Conservation (phyloP, 2,797 vertebrate genomes). For the Nasua narica region DNA sequence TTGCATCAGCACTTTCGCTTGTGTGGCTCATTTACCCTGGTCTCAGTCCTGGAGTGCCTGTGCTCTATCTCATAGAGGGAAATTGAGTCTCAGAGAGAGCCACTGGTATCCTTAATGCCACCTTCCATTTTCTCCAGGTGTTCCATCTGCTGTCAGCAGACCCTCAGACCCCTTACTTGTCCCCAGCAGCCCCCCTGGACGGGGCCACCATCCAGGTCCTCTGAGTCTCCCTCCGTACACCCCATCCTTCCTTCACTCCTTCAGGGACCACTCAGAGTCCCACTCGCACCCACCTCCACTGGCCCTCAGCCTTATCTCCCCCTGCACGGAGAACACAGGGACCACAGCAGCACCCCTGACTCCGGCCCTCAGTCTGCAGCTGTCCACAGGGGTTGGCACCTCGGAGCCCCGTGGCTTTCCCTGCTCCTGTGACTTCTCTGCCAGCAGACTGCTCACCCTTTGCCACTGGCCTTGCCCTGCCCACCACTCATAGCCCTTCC, state of each 20-base stretch:
- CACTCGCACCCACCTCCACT: accelerated
- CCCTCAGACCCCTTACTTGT: neutral
- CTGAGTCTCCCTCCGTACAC: too few relatives aligned
- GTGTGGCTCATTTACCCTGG: neutral
- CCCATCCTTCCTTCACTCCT: accelerated
- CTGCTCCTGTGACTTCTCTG: neutral
- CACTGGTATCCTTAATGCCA: accelerated
- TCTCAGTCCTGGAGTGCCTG: too few relatives aligned
- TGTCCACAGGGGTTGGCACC: accelerated
- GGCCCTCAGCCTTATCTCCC: neutral
- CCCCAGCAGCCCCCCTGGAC: neutral
- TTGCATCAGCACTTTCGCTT: neutral
- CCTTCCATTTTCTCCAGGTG: neutral
- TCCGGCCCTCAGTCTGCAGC: too few relatives aligned
- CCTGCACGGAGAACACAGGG: neutral
- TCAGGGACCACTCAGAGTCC: too few relatives aligned
- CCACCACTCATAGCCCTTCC: neutral
- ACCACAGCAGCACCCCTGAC: too few relatives aligned
- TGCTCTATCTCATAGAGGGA: neutral
- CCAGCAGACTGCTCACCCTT: too few relatives aligned
- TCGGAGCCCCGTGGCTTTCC: accelerated
- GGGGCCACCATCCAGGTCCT: accelerated
- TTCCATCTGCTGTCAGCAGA: neutral
- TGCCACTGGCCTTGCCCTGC: neutral
- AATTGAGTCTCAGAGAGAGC: neutral